phyloP scores from a whole-genome alignment of 1,140 invertebrate species.

The Bombus superbus region DNA sequence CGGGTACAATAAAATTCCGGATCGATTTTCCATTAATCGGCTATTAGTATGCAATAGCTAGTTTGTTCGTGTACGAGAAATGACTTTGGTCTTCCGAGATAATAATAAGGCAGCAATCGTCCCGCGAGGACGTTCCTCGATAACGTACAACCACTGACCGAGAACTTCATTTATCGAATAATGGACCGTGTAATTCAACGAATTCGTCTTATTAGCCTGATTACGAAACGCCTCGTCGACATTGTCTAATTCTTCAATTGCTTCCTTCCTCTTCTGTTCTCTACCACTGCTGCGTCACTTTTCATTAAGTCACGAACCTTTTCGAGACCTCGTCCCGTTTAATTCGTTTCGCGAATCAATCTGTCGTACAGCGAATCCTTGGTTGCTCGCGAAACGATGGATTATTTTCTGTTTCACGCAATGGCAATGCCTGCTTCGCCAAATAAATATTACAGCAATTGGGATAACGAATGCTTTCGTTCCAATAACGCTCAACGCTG shows the following conservation, averaged over 20 bases:
- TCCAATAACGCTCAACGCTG: no score
- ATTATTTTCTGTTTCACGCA: no score
- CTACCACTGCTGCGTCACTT: not conserved
- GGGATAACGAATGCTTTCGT: no score
- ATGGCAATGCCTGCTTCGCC: no score
- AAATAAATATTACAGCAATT: no score
- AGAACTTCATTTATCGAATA: conserved; percentile 12
- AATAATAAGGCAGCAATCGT: conserved; percentile 64
- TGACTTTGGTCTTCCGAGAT: conserved; percentile 49
- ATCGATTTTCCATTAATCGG: conserved; percentile 67
- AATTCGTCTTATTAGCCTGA: not conserved
- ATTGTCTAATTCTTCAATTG: not conserved
- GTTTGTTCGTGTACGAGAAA: conserved; percentile 28
- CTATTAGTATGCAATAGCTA: conserved; percentile 62
- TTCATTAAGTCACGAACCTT: not conserved
- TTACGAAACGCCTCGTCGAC: not conserved
- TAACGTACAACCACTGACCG: not conserved
- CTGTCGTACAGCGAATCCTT: not conserved
- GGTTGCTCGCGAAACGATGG: not conserved
- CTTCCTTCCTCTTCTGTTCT: not conserved
- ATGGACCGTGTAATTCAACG: not conserved
- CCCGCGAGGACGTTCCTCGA: conserved; percentile 39
- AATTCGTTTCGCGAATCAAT: not conserved
- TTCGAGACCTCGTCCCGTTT: not conserved
- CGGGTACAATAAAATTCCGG: conserved; percentile 58